Base-by-base conservation (phyloP, 1,140 invertebrate genomes). In the Procambarus clarkii region DNA sequence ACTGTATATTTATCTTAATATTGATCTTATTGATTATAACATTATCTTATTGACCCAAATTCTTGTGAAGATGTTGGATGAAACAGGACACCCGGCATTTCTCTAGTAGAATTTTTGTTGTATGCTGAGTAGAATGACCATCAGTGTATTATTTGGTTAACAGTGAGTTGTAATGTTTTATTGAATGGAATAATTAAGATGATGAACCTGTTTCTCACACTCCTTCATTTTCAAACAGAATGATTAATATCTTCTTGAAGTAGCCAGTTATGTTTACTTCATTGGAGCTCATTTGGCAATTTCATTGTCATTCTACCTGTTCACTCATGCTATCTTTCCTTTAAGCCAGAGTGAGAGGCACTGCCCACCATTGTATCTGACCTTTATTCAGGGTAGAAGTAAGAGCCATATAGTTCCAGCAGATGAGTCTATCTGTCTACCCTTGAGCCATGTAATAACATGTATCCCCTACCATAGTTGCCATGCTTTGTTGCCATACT, bases 391-490 rank as follows among this genome's bases (percentile, higher is more conserved):
- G 8, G 50, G 50, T 54, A 13, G n/a, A 9, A 24, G 7, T 74
- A 24, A 11, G 69, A 74, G 69, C 11, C n/a, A 8, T 5, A 11
- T 24, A 34, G n/a, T 34, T 8, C 7, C 21, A 34, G 15, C 69
- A 34, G 5, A 24, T n/a, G 5, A 44, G 8, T 54, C 50, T 54
- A 54, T 9, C 50, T 54, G 13, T 54, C 50, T 54, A 13, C 50
- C 50, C 13, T 13, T 54, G 50, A 69, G 81, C 81, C 18, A n/a
- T 83, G 81, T 88, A 88, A 44, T 88, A 54, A 88, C 79, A 50
- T 88, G 60, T 81, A 82, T 88, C 58, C 78, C 60, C 82, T 46
- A 76, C 69, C 46, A 54, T 54, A 60, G 60, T 87, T 87, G 74
- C 34, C 54, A 69, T 82, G 79, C 64, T 13, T 82, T 89, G 64